Evolutionary conservation across 1,140 invertebrate genomes (phyloP).

Genomic region (Papilio dardanus): DNA sequence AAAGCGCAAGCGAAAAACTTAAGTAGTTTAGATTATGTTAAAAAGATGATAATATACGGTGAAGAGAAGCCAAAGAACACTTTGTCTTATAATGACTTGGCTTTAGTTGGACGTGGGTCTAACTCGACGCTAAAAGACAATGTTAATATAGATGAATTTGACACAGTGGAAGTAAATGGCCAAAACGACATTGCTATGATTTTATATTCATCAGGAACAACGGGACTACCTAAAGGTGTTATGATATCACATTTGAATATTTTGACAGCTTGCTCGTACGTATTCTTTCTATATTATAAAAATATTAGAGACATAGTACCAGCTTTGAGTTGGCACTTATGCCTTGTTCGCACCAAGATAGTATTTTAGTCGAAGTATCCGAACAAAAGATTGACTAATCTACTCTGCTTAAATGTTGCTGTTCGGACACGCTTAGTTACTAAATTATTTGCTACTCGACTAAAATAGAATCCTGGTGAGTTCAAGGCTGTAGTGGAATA

Average conservation of each 20-base stretch:
- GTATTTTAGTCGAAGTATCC: too few species aligned
- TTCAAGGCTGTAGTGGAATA: too few species aligned
- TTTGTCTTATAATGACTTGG: slow-evolving; percentile 48
- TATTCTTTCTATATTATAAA: slow-evolving; percentile 31
- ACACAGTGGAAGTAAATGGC: slow-evolving; percentile 53
- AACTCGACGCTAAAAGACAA: slow-evolving; percentile 27
- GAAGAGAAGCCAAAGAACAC: slow-evolving; percentile 43
- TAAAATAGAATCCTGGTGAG: too few species aligned
- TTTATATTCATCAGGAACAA: slow-evolving; percentile 87
- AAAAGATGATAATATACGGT: slow-evolving; percentile 53
- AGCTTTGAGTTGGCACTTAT: background rate
- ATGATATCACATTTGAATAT: slow-evolving; percentile 88
- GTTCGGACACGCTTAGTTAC: background rate
- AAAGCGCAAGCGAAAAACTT: slow-evolving; percentile 50
- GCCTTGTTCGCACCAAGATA: too few species aligned
- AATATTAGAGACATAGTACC: background rate
- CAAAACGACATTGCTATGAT: slow-evolving; percentile 72
- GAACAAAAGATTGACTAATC: too few species aligned
- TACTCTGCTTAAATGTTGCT: too few species aligned
- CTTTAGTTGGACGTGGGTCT: slow-evolving; percentile 20
- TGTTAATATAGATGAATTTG: slow-evolving; percentile 52
- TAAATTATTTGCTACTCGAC: background rate
- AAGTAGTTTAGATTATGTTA: slow-evolving; percentile 41
- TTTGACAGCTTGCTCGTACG: slow-evolving; percentile 48
- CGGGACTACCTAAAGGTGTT: slow-evolving; percentile 90